Evolutionary conservation across 1,140 invertebrate genomes (phyloP).

Genomic region (Arctopsyche grandis): DNA sequence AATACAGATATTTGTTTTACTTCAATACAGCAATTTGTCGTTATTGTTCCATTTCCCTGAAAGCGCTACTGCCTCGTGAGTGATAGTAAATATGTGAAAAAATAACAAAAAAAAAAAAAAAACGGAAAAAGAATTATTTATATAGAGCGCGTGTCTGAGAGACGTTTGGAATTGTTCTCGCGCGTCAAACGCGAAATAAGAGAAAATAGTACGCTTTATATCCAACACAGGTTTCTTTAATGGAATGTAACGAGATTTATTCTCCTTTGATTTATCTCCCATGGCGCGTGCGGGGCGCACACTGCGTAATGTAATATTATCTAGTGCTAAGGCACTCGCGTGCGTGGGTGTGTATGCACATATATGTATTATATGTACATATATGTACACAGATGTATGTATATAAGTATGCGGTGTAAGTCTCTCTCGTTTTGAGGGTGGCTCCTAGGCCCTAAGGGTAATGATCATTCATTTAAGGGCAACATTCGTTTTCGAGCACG

Average conservation of each 20-base stretch:
- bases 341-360: background rate
- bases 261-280: slow-evolving; percentile 38
- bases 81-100: background rate
- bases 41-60: background rate
- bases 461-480: slow-evolving; percentile 50
- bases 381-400: background rate
- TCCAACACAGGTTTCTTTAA: slow-evolving; percentile 22
- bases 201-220: slow-evolving; percentile 14
- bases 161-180: background rate
- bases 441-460: slow-evolving; percentile 31
- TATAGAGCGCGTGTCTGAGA: background rate
- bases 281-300: background rate
- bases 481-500: slow-evolving; percentile 36
- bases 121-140: background rate
- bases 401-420: background rate
- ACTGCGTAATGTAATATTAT: slow-evolving; percentile 37
- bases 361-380: background rate
- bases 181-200: background rate
- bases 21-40: slow-evolving; percentile 7
- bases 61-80: background rate
- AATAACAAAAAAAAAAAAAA: background rate
- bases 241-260: slow-evolving; percentile 41
- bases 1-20: background rate
- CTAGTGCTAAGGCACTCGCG: slow-evolving; percentile 22
- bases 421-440: background rate